Evolutionary conservation across 2,113 vertebrate species (phyloP).

Genomic region (Canis aureus): DNA sequence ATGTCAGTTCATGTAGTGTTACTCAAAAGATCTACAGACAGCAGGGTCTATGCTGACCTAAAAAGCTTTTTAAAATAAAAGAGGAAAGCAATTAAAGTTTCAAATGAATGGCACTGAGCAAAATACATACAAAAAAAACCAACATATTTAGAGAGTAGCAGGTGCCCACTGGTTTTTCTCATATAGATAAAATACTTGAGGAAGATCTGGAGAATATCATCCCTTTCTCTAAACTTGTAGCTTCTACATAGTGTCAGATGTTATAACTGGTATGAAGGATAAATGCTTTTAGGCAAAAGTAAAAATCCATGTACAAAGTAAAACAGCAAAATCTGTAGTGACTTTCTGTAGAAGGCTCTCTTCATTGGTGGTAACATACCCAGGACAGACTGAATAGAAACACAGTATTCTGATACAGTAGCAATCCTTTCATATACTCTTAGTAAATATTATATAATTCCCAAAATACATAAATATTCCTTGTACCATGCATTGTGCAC

Average conservation of each 20-base stretch:
- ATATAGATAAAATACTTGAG: neutral
- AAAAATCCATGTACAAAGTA: slow-evolving; percentile 4
- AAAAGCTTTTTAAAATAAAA: slow-evolving; percentile 74
- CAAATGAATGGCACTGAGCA: slow-evolving; percentile 27
- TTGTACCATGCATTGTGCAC: slow-evolving; percentile 77
- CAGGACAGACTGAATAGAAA: slow-evolving; percentile 76
- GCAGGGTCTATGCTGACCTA: slow-evolving; percentile 67
- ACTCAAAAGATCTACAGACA: slow-evolving; percentile 75
- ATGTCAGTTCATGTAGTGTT: slow-evolving; percentile 62
- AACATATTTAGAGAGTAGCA: neutral
- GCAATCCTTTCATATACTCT: slow-evolving; percentile 49
- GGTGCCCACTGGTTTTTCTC: neutral
- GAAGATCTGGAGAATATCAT: neutral
- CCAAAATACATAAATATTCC: slow-evolving; percentile 84
- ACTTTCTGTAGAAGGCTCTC: slow-evolving; percentile 76
- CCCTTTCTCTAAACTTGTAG: neutral
- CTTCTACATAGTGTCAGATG: neutral
- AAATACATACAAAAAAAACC: neutral
- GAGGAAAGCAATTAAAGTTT: neutral
- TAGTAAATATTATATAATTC: slow-evolving; percentile 77
- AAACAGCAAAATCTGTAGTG: neutral
- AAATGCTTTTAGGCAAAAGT: slow-evolving; percentile 50
- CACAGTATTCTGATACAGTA: slow-evolving; percentile 50
- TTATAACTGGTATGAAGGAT: neutral
- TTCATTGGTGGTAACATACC: slow-evolving; percentile 47